phyloP scores from a whole-genome alignment of 2,113 vertebrate species.

The Esox niger region DNA sequence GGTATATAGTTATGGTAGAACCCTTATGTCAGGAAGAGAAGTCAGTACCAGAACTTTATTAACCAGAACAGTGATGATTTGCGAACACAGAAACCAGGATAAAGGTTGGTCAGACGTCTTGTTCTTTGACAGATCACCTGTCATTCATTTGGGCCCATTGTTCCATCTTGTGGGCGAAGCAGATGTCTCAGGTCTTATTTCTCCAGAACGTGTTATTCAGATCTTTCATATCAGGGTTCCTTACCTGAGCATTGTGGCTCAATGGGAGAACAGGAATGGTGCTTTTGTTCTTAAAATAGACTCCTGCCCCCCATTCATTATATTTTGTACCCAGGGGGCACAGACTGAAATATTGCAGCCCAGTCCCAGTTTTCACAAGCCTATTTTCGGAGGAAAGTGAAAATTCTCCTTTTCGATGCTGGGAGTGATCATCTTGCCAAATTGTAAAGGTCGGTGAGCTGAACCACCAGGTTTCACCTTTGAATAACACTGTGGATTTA shows the following conservation, averaged over 20 bases:
- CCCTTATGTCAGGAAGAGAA: background rate
- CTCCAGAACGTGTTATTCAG: too few species aligned
- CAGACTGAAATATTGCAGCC: background rate
- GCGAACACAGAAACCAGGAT: too few species aligned
- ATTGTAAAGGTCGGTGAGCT: background rate
- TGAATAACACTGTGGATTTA: too few species aligned
- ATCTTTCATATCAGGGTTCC: too few species aligned
- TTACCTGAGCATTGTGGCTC: too few species aligned
- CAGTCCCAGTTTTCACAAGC: background rate
- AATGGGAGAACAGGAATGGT: too few species aligned
- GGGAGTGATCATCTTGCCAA: background rate
- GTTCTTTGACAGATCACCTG: too few species aligned
- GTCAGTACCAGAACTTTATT: too few species aligned
- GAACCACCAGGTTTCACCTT: background rate
- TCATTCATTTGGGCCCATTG: too few species aligned
- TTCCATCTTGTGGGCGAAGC: background rate
- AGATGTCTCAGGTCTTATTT: background rate
- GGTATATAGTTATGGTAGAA: background rate
- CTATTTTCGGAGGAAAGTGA: background rate
- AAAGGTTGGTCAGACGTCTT: too few species aligned
- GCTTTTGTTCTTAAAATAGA: constrained; percentile 1
- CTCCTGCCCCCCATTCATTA: background rate
- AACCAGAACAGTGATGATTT: background rate
- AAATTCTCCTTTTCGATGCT: background rate
- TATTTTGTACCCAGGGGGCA: constrained; percentile 2